Conservation (phyloP, 2,113 vertebrate genomes). For the Fukomys damarensis region DNA sequence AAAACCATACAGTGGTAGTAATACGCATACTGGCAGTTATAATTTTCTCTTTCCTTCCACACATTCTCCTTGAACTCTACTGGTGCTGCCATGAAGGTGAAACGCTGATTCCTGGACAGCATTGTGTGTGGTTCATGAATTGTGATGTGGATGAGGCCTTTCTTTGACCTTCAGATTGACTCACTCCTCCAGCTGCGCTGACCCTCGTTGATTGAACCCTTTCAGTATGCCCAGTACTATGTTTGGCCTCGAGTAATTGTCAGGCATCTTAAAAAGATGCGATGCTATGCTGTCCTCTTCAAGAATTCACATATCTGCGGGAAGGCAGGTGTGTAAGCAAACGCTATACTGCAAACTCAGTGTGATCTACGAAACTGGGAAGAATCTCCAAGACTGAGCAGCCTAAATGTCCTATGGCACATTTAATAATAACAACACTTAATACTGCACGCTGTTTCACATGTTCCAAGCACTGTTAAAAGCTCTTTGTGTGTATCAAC, state of each 20-base stretch:
- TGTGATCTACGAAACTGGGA: slow-evolving; percentile 28
- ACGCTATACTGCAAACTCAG: background rate
- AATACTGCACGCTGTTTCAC: background rate
- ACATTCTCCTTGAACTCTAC: background rate
- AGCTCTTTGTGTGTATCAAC: background rate
- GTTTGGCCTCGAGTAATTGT: background rate
- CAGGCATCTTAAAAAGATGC: background rate
- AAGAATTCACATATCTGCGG: background rate
- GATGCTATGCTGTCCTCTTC: background rate
- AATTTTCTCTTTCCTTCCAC: background rate
- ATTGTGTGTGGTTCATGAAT: background rate
- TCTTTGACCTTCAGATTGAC: background rate
- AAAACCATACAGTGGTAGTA: background rate
- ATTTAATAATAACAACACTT: background rate
- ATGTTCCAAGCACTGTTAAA: slow-evolving; percentile 10
- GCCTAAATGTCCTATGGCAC: background rate
- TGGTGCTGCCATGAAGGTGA: background rate
- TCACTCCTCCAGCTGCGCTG: background rate
- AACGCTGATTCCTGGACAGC: background rate
- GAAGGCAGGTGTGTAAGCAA: background rate
- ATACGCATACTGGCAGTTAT: background rate
- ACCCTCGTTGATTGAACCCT: background rate
- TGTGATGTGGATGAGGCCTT: background rate
- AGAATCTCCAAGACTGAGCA: background rate
- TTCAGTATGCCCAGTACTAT: background rate